Percentiles rank a stretch among this genome's conserved stretches.
These are phyloP conservation scores for Brachyptera risi DNA, from an alignment of 2,888 invertebrate species.

Conservation along the genomic window DNA sequence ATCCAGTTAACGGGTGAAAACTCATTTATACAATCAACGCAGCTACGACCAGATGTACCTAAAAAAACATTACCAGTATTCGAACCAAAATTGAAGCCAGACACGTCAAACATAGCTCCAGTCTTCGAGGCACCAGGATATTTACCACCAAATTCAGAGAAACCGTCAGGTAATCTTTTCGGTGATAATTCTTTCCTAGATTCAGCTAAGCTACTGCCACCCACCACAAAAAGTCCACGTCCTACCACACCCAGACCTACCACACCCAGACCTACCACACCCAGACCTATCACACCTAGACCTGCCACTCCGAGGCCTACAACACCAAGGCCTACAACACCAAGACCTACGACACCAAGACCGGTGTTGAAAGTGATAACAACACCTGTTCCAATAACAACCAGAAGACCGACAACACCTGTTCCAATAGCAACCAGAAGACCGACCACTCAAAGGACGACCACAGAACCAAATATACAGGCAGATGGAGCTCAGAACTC, in stretches of 20 bases:
- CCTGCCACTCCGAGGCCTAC: constrained; percentile 16
- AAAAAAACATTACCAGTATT: neutral
- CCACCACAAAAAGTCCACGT: constrained; percentile 25
- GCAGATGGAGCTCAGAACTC: neutral
- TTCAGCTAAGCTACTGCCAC: constrained; percentile 13
- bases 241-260: constrained; percentile 16
- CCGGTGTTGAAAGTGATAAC: too few relatives aligned
- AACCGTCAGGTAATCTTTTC: neutral
- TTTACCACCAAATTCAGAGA: neutral
- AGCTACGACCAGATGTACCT: neutral
- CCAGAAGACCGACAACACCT: neutral
- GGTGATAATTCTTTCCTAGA: neutral
- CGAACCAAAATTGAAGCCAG: too few relatives aligned
- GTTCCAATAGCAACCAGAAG: neutral
- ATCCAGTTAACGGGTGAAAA: constrained; percentile 4
- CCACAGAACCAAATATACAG: neutral
- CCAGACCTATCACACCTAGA: constrained; percentile 27
- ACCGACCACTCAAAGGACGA: constrained; percentile 28
- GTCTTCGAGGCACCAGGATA: neutral
- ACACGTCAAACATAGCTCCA: constrained; percentile 15
- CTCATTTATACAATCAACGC: constrained; percentile 3
- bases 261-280: constrained; percentile 25
- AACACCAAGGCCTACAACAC: constrained; percentile 25
- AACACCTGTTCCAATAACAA: constrained; percentile 31
- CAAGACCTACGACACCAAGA: constrained; percentile 30